A percentile compares a stretch with the other conserved stretches of the same genome.
Evolutionary conservation across 1,140 invertebrate species (phyloP).

Genomic region (Oncopeltus fasciatus): DNA sequence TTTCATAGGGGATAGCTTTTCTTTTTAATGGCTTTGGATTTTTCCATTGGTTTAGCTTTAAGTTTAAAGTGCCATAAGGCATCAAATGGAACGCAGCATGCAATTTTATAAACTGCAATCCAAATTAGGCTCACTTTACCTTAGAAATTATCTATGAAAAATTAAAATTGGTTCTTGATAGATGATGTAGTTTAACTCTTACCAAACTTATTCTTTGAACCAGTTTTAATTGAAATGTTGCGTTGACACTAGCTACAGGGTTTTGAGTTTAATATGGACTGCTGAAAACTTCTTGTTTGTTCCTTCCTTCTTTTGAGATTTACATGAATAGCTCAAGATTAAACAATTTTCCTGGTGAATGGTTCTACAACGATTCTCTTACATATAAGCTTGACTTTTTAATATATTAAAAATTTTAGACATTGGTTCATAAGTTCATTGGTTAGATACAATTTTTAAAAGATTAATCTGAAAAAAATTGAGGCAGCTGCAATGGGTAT

Average conservation of each 20-base stretch:
- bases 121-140: too few relatives aligned
- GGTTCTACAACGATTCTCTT: not conserved
- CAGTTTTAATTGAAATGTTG: too few relatives aligned
- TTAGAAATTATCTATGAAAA: too few relatives aligned
- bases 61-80: not conserved
- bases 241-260: too few relatives aligned
- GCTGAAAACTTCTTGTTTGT: too few relatives aligned
- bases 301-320: not conserved
- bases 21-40: conserved; percentile 3
- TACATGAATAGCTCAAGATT: not conserved
- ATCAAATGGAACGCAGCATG: not conserved
- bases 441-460: not conserved
- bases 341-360: not conserved
- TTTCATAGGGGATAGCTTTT: not conserved
- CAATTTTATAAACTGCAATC: not conserved
- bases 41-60: not conserved
- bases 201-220: too few relatives aligned
- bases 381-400: not conserved
- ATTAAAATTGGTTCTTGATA: too few relatives aligned
- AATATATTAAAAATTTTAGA: conserved; percentile 6
- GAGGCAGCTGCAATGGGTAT: conserved; percentile 4
- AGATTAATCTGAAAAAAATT: not conserved
- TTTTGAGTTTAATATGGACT: too few relatives aligned
- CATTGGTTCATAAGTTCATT: conserved; percentile 19
- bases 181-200: too few relatives aligned